A percentile compares a stretch with the other conserved stretches of the same genome.
These are phyloP conservation scores for Epinotia brunnichana DNA, from an alignment of 2,888 invertebrate genomes.

Conservation along the genomic window DNA sequence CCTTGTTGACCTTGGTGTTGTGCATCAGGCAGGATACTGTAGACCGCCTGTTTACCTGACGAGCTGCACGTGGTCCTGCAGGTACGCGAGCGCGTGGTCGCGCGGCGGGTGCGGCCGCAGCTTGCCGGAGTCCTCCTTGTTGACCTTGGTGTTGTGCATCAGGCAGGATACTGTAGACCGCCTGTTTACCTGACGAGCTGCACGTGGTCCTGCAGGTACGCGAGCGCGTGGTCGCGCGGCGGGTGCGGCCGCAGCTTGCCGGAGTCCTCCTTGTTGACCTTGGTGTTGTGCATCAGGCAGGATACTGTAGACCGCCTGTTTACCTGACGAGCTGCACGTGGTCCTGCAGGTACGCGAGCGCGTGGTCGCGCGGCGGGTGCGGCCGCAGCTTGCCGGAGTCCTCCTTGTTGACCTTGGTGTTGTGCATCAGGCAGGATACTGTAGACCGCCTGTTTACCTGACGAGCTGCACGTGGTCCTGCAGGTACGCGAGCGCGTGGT, in stretches of 20 bases:
- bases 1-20: conserved; percentile 94
- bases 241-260: conserved; percentile 85
- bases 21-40: too few species aligned
- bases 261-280: conserved; percentile 93
- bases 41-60: conserved; percentile 79
- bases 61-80: conserved; percentile 91
- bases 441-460: conserved; percentile 63
- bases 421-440: too few species aligned
- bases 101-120: conserved; percentile 84
- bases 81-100: conserved; percentile 87
- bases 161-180: not conserved
- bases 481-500: conserved; percentile 87
- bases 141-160: conserved; percentile 93
- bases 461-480: conserved; percentile 93
- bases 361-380: conserved; percentile 85
- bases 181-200: conserved; percentile 86
- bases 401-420: conserved; percentile 93
- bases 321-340: conserved; percentile 91
- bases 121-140: conserved; percentile 91
- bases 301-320: not conserved
- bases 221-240: conserved; percentile 85
- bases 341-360: conserved; percentile 88
- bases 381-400: conserved; percentile 87
- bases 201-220: conserved; percentile 92
- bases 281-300: too few species aligned